Evolutionary conservation across 2,797 vertebrate species (phyloP).

Genomic region (Acanthornis magna): DNA sequence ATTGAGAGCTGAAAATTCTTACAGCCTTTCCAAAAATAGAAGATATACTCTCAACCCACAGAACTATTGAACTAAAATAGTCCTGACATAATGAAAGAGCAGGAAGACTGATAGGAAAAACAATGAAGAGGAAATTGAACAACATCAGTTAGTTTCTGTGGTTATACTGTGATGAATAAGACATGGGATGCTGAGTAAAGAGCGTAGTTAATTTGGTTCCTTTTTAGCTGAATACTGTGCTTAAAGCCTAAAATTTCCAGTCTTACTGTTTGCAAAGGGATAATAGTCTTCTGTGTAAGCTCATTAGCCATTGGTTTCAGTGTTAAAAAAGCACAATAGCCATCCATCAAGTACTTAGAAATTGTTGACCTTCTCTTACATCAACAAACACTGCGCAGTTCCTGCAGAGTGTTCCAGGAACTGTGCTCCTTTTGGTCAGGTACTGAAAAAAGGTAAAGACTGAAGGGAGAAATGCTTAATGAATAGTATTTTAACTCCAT

Average conservation of each 20-base stretch:
- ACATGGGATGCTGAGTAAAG: not conserved
- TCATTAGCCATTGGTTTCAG: conserved; percentile 18
- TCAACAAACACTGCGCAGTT: conserved; percentile 7
- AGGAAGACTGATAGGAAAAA: conserved; percentile 56
- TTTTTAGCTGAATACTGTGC: conserved; percentile 3
- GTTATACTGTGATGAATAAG: conserved; percentile 7
- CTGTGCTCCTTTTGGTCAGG: conserved; percentile 19
- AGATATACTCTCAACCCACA: not conserved
- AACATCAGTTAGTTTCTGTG: conserved; percentile 15
- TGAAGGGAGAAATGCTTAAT: conserved; percentile 24
- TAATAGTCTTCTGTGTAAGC: conserved; percentile 31
- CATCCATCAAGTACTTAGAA: conserved; percentile 41
- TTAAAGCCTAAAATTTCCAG: conserved; percentile 30
- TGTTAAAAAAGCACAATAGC: conserved; percentile 28
- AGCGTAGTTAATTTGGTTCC: not conserved
- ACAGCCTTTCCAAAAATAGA: conserved; percentile 13
- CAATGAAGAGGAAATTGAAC: conserved; percentile 54
- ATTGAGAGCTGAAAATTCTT: not conserved
- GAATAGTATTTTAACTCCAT: conserved; percentile 25
- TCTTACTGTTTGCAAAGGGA: conserved; percentile 3
- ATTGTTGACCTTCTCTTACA: conserved; percentile 47
- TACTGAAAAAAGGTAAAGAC: conserved; percentile 44
- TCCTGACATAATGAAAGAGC: conserved; percentile 34
- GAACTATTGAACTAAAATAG: conserved; percentile 34
- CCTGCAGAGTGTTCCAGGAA: conserved; percentile 50